Base-by-base conservation (phyloP, 2,888 invertebrate species). In the Netelia melanura region DNA sequence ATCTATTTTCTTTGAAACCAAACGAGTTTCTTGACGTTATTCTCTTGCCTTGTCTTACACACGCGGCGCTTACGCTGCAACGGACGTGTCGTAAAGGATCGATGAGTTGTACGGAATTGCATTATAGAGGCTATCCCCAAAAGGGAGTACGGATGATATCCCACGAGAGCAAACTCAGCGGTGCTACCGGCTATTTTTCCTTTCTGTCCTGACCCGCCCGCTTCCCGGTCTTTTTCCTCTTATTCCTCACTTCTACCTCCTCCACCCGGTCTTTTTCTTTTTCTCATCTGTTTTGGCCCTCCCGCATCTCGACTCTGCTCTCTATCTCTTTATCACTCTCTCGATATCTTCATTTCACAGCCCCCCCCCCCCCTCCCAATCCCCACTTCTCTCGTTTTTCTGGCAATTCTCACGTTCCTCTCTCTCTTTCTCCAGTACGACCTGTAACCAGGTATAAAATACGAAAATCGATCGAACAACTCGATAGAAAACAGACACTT, bases 101-200 rank as follows among this genome's bases (percentile, higher is more conserved):
- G 87, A 88, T 86, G 88, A 88, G 87, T 88, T 86, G 85, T 86
- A 86, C 75, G 74, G 83, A 84, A 88, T 87, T 87, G 88, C 89
- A 87, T 89, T 88, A 88, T 87, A 85, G 58, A n/a, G 84, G 83
- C 81, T 65, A 84, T 86, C 83, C 77, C 23, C 11, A 21, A 43
- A 43, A 67, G 83, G 78, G 79, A 84, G 78, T 81, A 85, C 77
- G 75, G 81, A 86, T 85, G 87, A 89, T 88, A 88, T 89, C 88
- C 86, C 87, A 72, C 76, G 88, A 86, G 88, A 87, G 86, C 87
- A 81, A 88, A 88, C 87, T 88, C 87, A 87, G 86, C 87, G 84
- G 85, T 83, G 70, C 54, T 67, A 38, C 17, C 25, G 71, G 84
- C 81, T 86, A 86, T 87, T 86, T 86, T 86, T 88, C 83, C 76